Percentiles rank a stretch among this genome's conserved stretches.
Conservation (phyloP, 2,113 vertebrate genomes). For the Oryzias woworae region DNA sequence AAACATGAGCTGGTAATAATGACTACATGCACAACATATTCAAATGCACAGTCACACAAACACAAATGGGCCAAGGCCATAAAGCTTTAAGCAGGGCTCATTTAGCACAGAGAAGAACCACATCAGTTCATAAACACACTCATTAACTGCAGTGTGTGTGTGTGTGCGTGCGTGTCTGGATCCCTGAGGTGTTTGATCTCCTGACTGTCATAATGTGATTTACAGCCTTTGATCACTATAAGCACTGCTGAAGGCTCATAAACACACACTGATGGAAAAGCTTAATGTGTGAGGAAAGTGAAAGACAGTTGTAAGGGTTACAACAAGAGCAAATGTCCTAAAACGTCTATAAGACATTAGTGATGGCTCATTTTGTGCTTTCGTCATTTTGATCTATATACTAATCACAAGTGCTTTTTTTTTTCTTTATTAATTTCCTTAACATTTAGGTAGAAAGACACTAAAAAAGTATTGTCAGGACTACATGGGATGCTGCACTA, state of each 20-base stretch:
- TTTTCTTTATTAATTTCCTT: too few species aligned
- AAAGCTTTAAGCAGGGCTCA: slow-evolving; percentile 26
- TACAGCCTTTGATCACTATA: slow-evolving; percentile 62
- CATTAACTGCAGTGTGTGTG: slow-evolving; percentile 16
- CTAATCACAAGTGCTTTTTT: too few species aligned
- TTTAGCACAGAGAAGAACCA: slow-evolving; percentile 33
- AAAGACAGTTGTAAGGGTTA: too few species aligned
- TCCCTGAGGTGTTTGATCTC: slow-evolving; percentile 63
- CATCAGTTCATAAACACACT: slow-evolving; percentile 38
- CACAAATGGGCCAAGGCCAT: slow-evolving; percentile 7
- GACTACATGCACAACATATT: not conserved
- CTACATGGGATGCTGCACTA: too few species aligned
- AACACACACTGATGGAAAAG: slow-evolving; percentile 36
- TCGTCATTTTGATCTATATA: too few species aligned
- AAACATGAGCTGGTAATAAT: too few species aligned
- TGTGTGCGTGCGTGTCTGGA: slow-evolving; percentile 15
- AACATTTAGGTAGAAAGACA: too few species aligned
- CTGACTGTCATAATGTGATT: slow-evolving; percentile 63
- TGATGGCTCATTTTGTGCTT: too few species aligned
- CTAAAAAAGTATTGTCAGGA: too few species aligned
- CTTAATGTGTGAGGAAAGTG: not conserved
- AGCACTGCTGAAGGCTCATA: slow-evolving; percentile 51
- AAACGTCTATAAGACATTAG: too few species aligned
- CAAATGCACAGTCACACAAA: not conserved
- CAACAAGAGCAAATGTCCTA: too few species aligned